Base-by-base conservation (phyloP, 2,797 vertebrate genomes). In the Rousettus madagascariensis region DNA sequence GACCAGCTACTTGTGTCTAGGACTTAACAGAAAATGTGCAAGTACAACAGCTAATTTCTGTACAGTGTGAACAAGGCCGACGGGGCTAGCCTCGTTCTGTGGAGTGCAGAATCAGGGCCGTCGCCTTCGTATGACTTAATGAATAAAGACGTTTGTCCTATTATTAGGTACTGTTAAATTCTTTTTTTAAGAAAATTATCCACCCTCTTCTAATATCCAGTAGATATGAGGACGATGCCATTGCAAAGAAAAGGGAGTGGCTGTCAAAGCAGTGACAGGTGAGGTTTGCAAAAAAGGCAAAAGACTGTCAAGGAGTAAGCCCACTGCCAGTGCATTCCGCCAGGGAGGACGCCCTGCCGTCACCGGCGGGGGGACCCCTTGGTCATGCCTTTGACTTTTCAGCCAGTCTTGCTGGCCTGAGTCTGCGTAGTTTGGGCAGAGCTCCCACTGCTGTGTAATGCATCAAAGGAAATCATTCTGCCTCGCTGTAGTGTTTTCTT, bases 291-390 rank as follows among this genome's bases (percentile, higher is more conserved):
- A 30, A 74, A 77, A 77, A 36, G 66, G 85, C 46, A 30, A 46
- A 72, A 63, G 46, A 53, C 80, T 30, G 9, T 77, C 24, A 5
- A 57, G 69, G 57, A 87, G 8, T 24, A 78, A 84, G 8, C 12
- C 6, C 15, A 77, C 2, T 6, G 26, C 17, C 8, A 46, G 1
- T 20, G 7, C 6, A 2, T 66, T 53, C 19, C 2, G 0, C 13
- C 46, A 41, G 41, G 30, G 26, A 16, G 59, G 8, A 28, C 6
- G 61, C 61, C 7, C 1, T 20, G 36, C n/a, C 11, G 0, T 55
- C 75, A n/a, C 6, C 15, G 8, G 7, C 0, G 0, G 38, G 46
- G 55, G 43, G 55, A 36, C 38, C 28, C 15, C 55, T 69, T 49
- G 15, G 24, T 26, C 49, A 51, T 10, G 36, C 8, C 1, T 38